Conservation (phyloP, 2,797 vertebrate genomes). For the Esox masquinongy region DNA sequence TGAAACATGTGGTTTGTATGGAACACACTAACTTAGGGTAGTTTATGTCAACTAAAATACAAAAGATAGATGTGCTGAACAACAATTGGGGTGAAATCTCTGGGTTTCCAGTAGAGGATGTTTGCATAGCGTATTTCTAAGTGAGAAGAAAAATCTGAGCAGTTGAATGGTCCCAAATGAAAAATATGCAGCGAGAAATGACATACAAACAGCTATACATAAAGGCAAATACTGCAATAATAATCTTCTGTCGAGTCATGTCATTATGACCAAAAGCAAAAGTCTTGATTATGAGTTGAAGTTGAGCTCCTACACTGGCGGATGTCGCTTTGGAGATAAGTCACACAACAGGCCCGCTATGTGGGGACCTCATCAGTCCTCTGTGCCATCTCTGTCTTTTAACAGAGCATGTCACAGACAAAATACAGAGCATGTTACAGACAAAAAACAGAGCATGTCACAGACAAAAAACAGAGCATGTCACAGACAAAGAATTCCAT, state of each 20-base stretch:
- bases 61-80: not conserved
- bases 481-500: constrained; percentile 16
- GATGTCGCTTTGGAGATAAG: constrained; percentile 2
- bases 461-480: constrained; percentile 17
- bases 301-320: not conserved
- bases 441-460: not conserved
- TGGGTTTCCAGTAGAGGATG: not conserved
- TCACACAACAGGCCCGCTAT: constrained; percentile 20
- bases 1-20: not conserved
- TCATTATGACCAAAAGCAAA: constrained; percentile 4
- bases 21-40: not conserved
- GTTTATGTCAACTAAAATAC: constrained; percentile 8
- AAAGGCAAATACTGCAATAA: not conserved
- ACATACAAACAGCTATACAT: not conserved
- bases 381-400: constrained; percentile 11
- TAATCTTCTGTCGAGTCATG: not conserved
- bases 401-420: constrained; percentile 17
- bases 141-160: not conserved
- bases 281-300: not conserved
- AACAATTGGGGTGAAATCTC: not conserved
- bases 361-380: constrained; percentile 9
- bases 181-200: not conserved
- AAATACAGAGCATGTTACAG: constrained; percentile 16
- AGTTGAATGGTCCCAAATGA: not conserved
- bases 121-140: not conserved